Percentiles rank a stretch among this genome's conserved stretches.
phyloP scores from a whole-genome alignment of 2,888 invertebrate species.

The Noctua fimbriata region DNA sequence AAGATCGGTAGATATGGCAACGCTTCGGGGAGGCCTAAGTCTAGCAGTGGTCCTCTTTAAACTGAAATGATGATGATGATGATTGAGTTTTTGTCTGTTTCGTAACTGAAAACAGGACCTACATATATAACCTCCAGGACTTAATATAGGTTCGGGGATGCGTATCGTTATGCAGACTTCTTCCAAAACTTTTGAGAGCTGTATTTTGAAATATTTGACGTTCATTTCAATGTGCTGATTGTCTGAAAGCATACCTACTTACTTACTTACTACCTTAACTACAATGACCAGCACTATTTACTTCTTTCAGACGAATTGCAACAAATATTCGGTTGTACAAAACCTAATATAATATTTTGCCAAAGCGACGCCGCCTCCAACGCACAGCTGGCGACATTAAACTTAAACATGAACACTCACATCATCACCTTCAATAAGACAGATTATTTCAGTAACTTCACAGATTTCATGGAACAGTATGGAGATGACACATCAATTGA shows the following conservation, averaged over 20 bases:
- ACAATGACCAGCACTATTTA: neutral
- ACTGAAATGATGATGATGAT: neutral
- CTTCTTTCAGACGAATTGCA: conserved; percentile 76
- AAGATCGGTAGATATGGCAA: neutral
- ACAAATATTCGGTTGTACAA: conserved; percentile 67
- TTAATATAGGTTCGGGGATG: no score
- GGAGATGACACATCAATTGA: conserved; percentile 67
- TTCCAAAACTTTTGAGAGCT: neutral
- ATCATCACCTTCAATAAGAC: conserved; percentile 78
- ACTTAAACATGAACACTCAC: conserved; percentile 67
- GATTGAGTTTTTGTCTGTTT: neutral
- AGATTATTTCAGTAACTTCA: conserved; percentile 71
- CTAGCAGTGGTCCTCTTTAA: neutral
- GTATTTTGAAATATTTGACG: neutral
- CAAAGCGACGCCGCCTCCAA: conserved; percentile 75
- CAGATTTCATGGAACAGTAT: conserved; percentile 72
- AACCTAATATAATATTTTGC: conserved; percentile 79
- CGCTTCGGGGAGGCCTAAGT: neutral
- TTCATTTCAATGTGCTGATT: neutral
- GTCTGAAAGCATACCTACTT: neutral
- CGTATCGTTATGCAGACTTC: neutral
- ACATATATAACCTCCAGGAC: neutral
- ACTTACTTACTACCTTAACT: neutral
- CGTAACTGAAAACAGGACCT: neutral
- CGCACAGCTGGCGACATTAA: conserved; percentile 70